Percentiles rank a stretch among this genome's conserved stretches.
Conservation (phyloP, 2,113 vertebrate species). For the Colaptes auratus region DNA sequence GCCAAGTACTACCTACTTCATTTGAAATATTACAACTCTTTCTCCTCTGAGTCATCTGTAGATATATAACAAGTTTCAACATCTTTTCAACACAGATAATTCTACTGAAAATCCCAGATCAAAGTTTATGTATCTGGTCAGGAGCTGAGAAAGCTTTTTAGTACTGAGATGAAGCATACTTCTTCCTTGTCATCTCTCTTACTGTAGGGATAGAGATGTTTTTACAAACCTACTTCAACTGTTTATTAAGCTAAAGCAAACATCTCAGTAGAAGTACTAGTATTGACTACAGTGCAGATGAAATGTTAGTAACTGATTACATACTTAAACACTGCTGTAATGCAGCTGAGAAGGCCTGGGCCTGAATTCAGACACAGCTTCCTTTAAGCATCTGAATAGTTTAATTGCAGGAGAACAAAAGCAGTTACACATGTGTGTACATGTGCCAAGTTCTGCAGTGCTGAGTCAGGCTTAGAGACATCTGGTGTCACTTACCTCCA, state of each 20-base stretch:
- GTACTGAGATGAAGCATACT: neutral
- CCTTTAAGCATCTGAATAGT: neutral
- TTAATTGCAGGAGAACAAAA: neutral
- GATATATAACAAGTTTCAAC: neutral
- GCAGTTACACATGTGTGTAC: neutral
- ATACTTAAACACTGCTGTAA: neutral
- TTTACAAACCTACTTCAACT: neutral
- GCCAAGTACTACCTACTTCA: neutral
- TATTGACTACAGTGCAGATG: neutral
- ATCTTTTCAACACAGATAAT: neutral
- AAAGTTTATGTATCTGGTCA: neutral
- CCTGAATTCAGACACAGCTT: neutral
- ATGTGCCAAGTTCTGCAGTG: neutral
- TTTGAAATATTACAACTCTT: neutral
- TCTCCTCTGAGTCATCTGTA: neutral
- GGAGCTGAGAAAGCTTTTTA: neutral
- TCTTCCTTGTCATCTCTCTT: neutral
- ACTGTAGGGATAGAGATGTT: neutral
- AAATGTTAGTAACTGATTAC: neutral
- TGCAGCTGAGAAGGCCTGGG: neutral
- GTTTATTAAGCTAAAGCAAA: neutral
- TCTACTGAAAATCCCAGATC: neutral
- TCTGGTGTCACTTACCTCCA: slow-evolving; percentile 88
- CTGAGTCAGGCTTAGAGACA: neutral
- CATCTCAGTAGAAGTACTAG: neutral